These are phyloP conservation scores for Bubo blakistoni DNA, from an alignment of 2,113 vertebrate genomes.

Conservation along the genomic window DNA sequence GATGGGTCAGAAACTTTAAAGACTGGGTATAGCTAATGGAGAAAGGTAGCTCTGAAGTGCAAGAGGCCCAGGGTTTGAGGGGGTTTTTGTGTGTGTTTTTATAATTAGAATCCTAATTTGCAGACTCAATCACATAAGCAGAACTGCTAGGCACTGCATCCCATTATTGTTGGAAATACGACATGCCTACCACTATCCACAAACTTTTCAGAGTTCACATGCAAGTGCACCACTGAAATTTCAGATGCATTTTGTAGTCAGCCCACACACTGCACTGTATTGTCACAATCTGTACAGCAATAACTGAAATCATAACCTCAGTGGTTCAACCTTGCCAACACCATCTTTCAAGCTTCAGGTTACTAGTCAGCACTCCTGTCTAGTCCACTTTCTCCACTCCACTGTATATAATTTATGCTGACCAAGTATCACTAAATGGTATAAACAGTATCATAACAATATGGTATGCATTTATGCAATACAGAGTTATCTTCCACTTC, in stretches of 20 bases:
- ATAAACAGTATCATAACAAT: not conserved
- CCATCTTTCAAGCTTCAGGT: not conserved
- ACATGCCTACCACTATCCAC: not conserved
- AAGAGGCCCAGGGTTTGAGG: not conserved
- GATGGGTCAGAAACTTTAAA: not conserved
- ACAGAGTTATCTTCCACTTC: not conserved
- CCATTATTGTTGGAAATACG: not conserved
- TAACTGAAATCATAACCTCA: not conserved
- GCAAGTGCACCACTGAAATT: not conserved
- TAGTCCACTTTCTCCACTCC: not conserved
- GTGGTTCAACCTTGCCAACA: not conserved
- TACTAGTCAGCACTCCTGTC: not conserved
- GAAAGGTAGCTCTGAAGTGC: not conserved
- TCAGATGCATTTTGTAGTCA: not conserved
- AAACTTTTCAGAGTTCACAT: not conserved
- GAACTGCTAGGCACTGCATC: not conserved
- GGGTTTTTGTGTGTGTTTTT: fast-evolving
- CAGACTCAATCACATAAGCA: not conserved
- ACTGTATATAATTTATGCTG: not conserved
- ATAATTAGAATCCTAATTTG: not conserved
- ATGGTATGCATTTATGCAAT: not conserved
- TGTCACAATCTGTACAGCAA: not conserved
- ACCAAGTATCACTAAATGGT: not conserved
- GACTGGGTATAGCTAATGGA: not conserved
- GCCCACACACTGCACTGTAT: not conserved